A percentile compares a stretch with the other conserved stretches of the same genome.
These are phyloP conservation scores for Schizothorax lantsangensis DNA, from an alignment of 2,797 vertebrate genomes.

Conservation along the genomic window DNA sequence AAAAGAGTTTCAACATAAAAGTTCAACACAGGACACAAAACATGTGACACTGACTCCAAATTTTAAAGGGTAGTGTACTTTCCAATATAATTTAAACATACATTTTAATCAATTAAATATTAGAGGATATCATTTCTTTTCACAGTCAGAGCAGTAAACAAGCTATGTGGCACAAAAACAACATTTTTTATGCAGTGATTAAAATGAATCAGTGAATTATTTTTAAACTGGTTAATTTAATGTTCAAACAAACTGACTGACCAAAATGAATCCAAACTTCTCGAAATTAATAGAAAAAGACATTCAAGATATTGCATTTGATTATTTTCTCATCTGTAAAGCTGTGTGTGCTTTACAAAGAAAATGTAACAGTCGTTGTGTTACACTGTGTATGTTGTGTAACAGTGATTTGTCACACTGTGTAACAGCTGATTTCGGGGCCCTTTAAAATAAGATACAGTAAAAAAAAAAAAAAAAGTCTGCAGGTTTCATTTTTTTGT, in stretches of 20 bases:
- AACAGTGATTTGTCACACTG: neutral
- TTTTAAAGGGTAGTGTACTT: neutral
- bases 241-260: neutral
- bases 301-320: neutral
- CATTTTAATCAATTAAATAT: neutral
- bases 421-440: neutral
- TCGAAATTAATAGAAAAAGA: neutral
- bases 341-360: neutral
- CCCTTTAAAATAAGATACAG: neutral
- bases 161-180: too few relatives aligned
- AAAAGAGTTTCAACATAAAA: neutral
- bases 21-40: neutral
- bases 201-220: neutral
- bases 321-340: neutral
- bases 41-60: neutral
- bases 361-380: neutral
- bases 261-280: neutral
- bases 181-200: too few relatives aligned
- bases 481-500: neutral
- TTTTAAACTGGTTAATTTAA: neutral
- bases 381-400: too few relatives aligned
- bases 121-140: too few relatives aligned
- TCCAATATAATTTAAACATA: neutral
- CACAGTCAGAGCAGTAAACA: too few relatives aligned
- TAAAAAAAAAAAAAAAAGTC: neutral